Conservation (phyloP, 35 echinoderm and acorn worm genomes). For the Holothuria glaberrima region DNA sequence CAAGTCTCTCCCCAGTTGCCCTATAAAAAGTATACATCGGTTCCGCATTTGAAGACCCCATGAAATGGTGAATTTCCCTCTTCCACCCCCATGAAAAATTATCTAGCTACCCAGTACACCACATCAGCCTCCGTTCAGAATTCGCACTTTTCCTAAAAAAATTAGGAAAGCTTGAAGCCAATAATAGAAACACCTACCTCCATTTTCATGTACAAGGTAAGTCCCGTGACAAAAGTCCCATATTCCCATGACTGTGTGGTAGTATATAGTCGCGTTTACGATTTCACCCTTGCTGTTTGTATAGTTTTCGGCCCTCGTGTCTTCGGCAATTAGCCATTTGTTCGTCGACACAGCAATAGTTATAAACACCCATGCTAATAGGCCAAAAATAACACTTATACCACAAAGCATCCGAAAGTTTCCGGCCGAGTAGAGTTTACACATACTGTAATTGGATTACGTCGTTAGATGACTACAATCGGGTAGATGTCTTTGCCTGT, state of each 20-base stretch:
- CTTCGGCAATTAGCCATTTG: conserved; percentile 29
- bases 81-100: no score
- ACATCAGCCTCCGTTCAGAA: no score
- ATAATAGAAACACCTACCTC: neutral
- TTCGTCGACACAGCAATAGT: conserved; percentile 2
- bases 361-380: conserved; percentile 15
- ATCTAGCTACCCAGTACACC: no score
- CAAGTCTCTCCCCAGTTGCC: no score
- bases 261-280: neutral
- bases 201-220: neutral
- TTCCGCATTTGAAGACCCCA: no score
- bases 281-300: neutral
- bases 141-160: no score
- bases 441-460: no score
- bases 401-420: conserved; percentile 26
- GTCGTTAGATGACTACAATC: no score
- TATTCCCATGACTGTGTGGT: neutral
- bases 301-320: neutral
- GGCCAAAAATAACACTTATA: conserved; percentile 23
- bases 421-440: neutral
- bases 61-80: no score
- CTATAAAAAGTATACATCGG: no score
- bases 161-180: no score
- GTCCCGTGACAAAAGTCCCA: conserved; percentile 17
- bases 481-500: no score